These are phyloP conservation scores for Palythoa caribaeorum DNA, from an alignment of 92 coral and sea anemone genomes.

Conservation along the genomic window DNA sequence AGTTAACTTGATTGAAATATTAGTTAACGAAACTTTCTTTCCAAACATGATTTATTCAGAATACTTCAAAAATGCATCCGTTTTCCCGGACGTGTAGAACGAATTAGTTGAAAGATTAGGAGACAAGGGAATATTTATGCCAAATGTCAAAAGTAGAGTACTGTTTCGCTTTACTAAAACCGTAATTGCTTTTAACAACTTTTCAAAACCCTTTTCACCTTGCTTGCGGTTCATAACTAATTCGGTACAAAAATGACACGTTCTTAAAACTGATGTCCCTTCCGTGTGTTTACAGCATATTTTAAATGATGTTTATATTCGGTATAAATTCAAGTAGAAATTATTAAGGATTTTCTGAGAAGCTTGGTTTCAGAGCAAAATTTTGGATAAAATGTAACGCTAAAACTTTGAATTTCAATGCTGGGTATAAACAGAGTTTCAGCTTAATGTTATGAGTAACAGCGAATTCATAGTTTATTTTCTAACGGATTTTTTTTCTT, in stretches of 20 bases:
- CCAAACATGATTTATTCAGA: background rate
- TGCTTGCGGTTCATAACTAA: slow-evolving; percentile 26
- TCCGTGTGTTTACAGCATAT: background rate
- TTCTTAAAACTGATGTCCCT: slow-evolving; percentile 15
- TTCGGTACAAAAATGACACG: slow-evolving; percentile 39
- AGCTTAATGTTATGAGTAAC: slow-evolving; percentile 13
- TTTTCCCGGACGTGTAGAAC: slow-evolving; percentile 4
- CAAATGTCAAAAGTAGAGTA: slow-evolving; percentile 14
- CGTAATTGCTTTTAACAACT: slow-evolving; percentile 31
- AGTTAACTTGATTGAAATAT: slow-evolving; percentile 19
- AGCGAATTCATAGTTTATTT: slow-evolving; percentile 36
- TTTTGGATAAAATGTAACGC: background rate
- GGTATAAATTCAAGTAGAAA: background rate
- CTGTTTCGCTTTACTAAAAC: slow-evolving; percentile 28
- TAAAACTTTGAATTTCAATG: background rate
- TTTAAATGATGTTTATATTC: background rate
- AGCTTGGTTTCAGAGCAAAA: background rate
- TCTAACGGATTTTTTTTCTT: slow-evolving; percentile 38
- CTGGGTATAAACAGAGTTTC: background rate
- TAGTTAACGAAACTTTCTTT: slow-evolving; percentile 6
- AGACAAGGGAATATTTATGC: background rate
- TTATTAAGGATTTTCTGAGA: background rate
- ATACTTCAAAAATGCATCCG: background rate
- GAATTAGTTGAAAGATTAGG: slow-evolving; percentile 35
- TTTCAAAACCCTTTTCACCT: slow-evolving; percentile 38